Evolutionary conservation across 1,140 invertebrate species (phyloP), one percentile per base, ranked within the genome.

Genomic region (Trichonephila clavipes): DNA sequence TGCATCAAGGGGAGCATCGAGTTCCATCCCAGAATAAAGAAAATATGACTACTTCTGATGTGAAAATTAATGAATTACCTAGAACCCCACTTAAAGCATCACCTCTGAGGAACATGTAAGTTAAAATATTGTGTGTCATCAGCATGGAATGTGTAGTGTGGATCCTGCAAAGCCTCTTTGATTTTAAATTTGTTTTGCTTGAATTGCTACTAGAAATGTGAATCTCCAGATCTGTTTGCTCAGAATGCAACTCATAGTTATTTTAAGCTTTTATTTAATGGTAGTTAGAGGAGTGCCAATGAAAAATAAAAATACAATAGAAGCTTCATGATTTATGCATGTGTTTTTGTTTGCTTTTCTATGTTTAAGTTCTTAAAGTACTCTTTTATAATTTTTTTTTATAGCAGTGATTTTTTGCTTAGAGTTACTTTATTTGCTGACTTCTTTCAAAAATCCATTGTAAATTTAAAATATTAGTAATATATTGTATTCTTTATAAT

Each of bases 41-140:
- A 34, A 89, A 69, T 40, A 90, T 94, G 21, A 69, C 93, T 21
- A 44, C 72, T 24, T 94, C 93, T 64, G 93, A 94, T 28, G 61
- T 82, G 61, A 94, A 90, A 85, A 94, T 94, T 59, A 94, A 94
- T 85, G 93, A 94, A 44, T 44, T 94, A 19, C 93, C 93, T 7
- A 89, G 93, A 69, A 51, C 88, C 16, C 64, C 88, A 59, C 85
- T 94, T 28, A 94, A 94, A 44, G 87, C 93, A 7, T 89, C 93
- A 69, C 93, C 93, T 66, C 72, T 94, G 44, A 94, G 93, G 40
- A 94, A 94, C 93, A 94, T 94, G 93, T 94, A 94, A 94, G 93
- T 94, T 77, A 14, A 77, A 77, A 5, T 51, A 51, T 51, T 51
- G 4, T 51, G 51, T 77, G 16, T 34, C 72, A 77, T 77, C 72